These are phyloP conservation scores for Cryptotis parvus DNA, from an alignment of 2,113 vertebrate genomes.

Conservation along the genomic window DNA sequence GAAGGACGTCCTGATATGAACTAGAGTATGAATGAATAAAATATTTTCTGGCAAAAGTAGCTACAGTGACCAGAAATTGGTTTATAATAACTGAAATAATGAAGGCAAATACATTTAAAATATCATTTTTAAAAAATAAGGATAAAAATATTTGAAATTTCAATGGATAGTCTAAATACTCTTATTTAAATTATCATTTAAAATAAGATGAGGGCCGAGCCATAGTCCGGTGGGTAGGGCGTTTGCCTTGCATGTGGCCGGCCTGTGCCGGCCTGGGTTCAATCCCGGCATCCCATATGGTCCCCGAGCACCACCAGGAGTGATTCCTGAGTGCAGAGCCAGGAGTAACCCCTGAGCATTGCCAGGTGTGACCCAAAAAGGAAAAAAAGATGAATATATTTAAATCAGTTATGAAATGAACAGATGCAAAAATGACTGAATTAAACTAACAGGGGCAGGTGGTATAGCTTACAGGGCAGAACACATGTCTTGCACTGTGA, in stretches of 20 bases:
- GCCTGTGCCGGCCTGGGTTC: too few relatives aligned
- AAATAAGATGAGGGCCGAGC: too few relatives aligned
- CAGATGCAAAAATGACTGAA: slow-evolving; percentile 18
- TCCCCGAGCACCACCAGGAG: too few relatives aligned
- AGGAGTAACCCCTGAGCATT: too few relatives aligned
- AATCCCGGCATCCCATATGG: too few relatives aligned
- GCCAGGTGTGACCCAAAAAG: too few relatives aligned
- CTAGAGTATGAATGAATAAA: background rate
- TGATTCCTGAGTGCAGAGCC: too few relatives aligned
- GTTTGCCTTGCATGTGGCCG: too few relatives aligned
- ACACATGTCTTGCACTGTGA: too few relatives aligned
- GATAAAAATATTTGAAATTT: slow-evolving; percentile 49
- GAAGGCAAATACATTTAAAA: background rate
- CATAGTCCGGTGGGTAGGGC: too few relatives aligned
- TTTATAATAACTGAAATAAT: slow-evolving; percentile 34
- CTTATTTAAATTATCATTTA: slow-evolving; percentile 36
- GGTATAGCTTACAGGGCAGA: too few relatives aligned
- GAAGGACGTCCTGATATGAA: slow-evolving; percentile 8
- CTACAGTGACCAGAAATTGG: slow-evolving; percentile 14
- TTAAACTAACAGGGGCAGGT: background rate
- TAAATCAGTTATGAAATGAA: slow-evolving; percentile 21
- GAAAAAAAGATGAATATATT: background rate
- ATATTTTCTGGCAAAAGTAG: background rate
- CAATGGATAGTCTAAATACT: slow-evolving; percentile 15
- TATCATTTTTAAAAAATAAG: slow-evolving; percentile 33